Conservation (phyloP, 1,140 invertebrate genomes). For the Harlomillsia oculata region DNA sequence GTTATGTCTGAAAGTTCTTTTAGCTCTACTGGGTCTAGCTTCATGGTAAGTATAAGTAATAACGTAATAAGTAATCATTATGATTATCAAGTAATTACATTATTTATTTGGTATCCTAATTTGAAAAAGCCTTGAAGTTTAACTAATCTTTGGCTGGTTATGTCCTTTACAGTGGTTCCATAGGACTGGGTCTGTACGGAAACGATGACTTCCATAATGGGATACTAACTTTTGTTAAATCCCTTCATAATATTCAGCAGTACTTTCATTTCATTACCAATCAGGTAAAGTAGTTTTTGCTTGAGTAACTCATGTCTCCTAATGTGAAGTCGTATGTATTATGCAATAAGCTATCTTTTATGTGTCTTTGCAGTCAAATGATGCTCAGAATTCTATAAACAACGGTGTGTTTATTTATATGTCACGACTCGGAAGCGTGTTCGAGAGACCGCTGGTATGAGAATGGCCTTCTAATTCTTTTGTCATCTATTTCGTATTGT, state of each 20-base stretch:
- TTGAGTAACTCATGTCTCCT: background rate
- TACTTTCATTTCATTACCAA: constrained; percentile 38
- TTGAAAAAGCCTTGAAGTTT: background rate
- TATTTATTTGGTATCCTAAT: background rate
- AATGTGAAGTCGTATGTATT: background rate
- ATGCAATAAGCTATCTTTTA: background rate
- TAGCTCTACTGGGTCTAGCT: constrained; percentile 71
- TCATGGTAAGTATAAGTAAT: constrained; percentile 49
- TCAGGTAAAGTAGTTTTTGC: constrained; percentile 40
- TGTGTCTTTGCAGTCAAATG: constrained; percentile 8
- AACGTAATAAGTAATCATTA: background rate
- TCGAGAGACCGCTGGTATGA: constrained; percentile 24
- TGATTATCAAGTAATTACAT: background rate
- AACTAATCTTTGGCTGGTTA: background rate
- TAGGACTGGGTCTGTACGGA: constrained; percentile 72
- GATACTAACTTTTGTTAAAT: constrained; percentile 63
- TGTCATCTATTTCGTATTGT: no score
- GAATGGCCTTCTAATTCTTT: background rate
- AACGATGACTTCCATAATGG: constrained; percentile 89
- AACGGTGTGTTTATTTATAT: constrained; percentile 21
- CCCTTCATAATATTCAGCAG: constrained; percentile 63
- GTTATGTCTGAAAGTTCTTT: constrained; percentile 67
- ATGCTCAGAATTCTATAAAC: constrained; percentile 21
- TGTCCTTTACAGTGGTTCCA: constrained; percentile 40
- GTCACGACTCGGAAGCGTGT: constrained; percentile 24